Percentiles rank a stretch among this genome's conserved stretches.
These are phyloP conservation scores for Trididemnum clinides DNA, from an alignment of 23 tunicate species.

Conservation along the genomic window DNA sequence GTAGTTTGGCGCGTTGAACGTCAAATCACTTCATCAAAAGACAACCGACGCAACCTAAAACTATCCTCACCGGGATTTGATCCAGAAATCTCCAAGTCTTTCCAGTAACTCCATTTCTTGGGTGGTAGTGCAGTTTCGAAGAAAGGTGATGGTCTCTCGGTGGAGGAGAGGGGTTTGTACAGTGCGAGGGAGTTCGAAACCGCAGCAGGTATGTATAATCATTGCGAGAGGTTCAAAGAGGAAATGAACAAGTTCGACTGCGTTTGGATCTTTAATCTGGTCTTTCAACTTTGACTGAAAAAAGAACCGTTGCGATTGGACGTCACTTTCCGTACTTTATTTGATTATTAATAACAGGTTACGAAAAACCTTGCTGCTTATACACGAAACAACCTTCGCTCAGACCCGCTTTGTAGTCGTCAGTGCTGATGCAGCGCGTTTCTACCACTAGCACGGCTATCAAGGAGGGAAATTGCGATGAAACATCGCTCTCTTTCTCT, in stretches of 20 bases:
- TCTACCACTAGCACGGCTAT: too few species aligned
- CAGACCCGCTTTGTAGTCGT: too few species aligned
- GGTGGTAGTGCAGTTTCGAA: constrained; percentile 58
- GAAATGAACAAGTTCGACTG: constrained; percentile 85
- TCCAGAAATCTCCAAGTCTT: constrained; percentile 83
- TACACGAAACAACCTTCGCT: too few species aligned
- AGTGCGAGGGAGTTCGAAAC: constrained; percentile 47
- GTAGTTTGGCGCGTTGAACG: too few species aligned
- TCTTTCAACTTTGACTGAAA: constrained; percentile 75
- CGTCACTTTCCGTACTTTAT: too few species aligned
- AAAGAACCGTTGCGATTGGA: too few species aligned
- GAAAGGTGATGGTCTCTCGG: constrained; percentile 60
- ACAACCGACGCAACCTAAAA: not conserved
- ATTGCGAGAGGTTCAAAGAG: constrained; percentile 82
- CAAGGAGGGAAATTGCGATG: too few species aligned
- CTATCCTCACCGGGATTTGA: constrained; percentile 44
- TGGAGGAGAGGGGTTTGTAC: constrained; percentile 70
- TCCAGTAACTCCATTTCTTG: constrained; percentile 46
- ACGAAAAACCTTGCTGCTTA: too few species aligned
- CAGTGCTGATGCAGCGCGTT: too few species aligned
- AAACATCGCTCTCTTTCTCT: too few species aligned
- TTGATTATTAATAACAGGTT: too few species aligned
- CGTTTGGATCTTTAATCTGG: constrained; percentile 81
- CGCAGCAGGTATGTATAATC: constrained; percentile 66
- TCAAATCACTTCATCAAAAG: too few species aligned